Conservation (phyloP, 2,888 invertebrate species). For the Thymelicus sylvestris region DNA sequence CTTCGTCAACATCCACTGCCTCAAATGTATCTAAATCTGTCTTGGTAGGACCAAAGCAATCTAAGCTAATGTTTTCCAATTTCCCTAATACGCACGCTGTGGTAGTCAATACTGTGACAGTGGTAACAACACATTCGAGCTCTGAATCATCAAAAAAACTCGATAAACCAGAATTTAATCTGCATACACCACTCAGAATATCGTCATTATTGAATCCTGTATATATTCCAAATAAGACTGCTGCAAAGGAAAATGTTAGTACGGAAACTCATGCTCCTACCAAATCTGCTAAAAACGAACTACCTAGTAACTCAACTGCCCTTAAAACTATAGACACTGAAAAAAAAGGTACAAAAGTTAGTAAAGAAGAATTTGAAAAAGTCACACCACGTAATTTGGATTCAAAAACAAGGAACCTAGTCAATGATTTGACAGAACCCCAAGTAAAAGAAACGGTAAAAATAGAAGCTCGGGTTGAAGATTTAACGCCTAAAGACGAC, state of each 20-base stretch:
- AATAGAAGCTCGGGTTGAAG: background rate
- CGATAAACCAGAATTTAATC: slow-evolving; percentile 41
- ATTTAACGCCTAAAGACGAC: background rate
- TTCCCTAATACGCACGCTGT: slow-evolving; percentile 11
- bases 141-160: slow-evolving; percentile 2
- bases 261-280: background rate
- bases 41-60: background rate
- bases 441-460: background rate
- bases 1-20: background rate
- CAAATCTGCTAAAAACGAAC: background rate
- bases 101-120: slow-evolving; percentile 42
- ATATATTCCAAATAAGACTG: slow-evolving; percentile 49
- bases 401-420: background rate
- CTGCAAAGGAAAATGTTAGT: slow-evolving; percentile 16
- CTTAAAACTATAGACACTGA: background rate
- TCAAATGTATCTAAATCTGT: background rate
- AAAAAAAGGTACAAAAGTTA: background rate
- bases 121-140: slow-evolving; percentile 13
- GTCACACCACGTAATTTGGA: background rate
- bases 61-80: background rate
- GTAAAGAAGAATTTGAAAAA: background rate
- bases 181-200: slow-evolving; percentile 68
- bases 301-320: background rate
- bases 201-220: slow-evolving; percentile 62
- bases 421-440: slow-evolving; percentile 5